Base-by-base conservation (phyloP, 2,888 invertebrate genomes). In the Hydriomena furcata region DNA sequence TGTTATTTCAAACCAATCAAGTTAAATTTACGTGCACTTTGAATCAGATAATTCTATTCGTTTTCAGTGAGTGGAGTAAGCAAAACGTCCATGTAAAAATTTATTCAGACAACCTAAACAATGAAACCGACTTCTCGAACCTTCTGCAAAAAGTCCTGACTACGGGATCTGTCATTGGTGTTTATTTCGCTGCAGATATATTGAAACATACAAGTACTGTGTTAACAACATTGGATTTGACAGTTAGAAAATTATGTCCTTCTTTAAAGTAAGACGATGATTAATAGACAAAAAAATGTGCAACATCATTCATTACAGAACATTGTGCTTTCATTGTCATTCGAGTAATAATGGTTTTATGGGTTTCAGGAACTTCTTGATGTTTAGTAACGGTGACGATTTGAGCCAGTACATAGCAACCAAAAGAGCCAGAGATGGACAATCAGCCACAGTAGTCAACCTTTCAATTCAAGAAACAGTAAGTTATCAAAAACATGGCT, bases 61-160 rank as follows among this genome's bases (percentile, higher is more conserved):
- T 45, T 61, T 58, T n/a, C 34, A 71, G 71, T 2, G 41, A 24
- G 3, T 65, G 71, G 61, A 42, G 56, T 42, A 52, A 52, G 7
- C 31, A 28, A 2, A 60, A 60, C 3, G 55, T 60, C 0, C 36
- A 63, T 34, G 49, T 61, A 1, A 51, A 47, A 7, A 32, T 61
- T 7, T 50, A 48, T 1, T 47, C 55, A 3, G 41, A 34, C 7
- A 32, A 53, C 7, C 8, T 65, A n/a, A 51, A 17, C 7, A 47
- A 32, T 24, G 44, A 50, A 21, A 42, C 37, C 1, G n/a, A 28
- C 3, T 7, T 49, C 1, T 5, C 23, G 2, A 37, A 44, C n/a
- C 23, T 60, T 8, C 32, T 60, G 5, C 24, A 44, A 8, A 36
- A 40, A 2, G 38, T 20, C 25, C 10, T n/a, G 8, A 21, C 24